These are phyloP conservation scores for Tachypleus tridentatus DNA, from an alignment of 1,140 invertebrate species.

Conservation along the genomic window DNA sequence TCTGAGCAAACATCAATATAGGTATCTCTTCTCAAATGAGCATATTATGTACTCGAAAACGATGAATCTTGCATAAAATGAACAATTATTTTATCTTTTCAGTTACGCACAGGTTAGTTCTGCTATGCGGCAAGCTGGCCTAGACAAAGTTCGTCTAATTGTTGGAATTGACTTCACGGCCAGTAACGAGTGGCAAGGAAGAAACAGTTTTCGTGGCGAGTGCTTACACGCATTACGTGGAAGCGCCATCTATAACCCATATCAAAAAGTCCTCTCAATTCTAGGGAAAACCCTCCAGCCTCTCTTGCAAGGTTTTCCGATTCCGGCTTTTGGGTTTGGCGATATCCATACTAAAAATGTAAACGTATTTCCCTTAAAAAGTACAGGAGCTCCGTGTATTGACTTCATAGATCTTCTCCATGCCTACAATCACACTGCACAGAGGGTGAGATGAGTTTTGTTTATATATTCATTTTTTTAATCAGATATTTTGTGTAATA, in stretches of 20 bases:
- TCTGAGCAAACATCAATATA: too few species aligned
- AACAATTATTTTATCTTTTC: too few species aligned
- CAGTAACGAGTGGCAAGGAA: slow-evolving; percentile 43
- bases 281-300: slow-evolving; percentile 11
- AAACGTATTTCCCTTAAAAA: slow-evolving; percentile 16
- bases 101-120: slow-evolving; percentile 32
- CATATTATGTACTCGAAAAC: too few species aligned
- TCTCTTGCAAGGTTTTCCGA: slow-evolving; percentile 13
- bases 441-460: slow-evolving; percentile 8
- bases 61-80: too few species aligned
- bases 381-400: slow-evolving; percentile 9
- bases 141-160: slow-evolving; percentile 30
- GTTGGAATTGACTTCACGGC: slow-evolving; percentile 43
- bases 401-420: slow-evolving; percentile 13
- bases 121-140: slow-evolving; percentile 31
- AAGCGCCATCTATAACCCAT: slow-evolving; percentile 14
- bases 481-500: background rate
- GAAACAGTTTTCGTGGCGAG: slow-evolving; percentile 29
- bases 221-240: slow-evolving; percentile 27
- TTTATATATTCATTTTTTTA: too few species aligned
- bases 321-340: slow-evolving; percentile 15
- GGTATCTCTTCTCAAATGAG: too few species aligned
- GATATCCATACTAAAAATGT: slow-evolving; percentile 14
- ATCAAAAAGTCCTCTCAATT: slow-evolving; percentile 18
- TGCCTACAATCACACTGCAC: slow-evolving; percentile 15